Base-by-base conservation (phyloP, 2,797 vertebrate genomes). In the Strix occidentalis region DNA sequence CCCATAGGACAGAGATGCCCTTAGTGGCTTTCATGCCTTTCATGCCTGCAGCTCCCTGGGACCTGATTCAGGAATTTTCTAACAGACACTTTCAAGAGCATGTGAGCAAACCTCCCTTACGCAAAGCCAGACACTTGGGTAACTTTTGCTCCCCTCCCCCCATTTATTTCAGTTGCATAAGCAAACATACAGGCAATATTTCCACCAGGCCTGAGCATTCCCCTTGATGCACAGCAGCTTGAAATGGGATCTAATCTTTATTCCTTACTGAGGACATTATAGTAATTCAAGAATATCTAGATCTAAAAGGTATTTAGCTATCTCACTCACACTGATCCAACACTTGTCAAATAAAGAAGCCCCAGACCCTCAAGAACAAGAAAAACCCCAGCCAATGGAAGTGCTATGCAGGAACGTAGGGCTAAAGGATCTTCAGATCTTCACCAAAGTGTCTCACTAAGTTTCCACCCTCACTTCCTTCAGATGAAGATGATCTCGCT, bases 31-130 rank as follows among this genome's bases (percentile, higher is more conserved):
- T 95, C 95, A 75, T 96, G 87, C 87, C 82, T 96, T 64, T 84
- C 96, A 69, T 95, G 93, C 76, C 89, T 66, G 46, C 60, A 92
- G 87, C 56, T 87, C 83, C 76, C 86, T 76, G 86, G 95, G 93
- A 96, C 89, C 57, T 3, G 29, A 74, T 93, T 94, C 87, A 96
- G 92, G 96, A 97, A 97, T 97, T 91, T 92, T 88, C 92, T 86
- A 72, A 85, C 80, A 80, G 93, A 94, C 64, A 94, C 58, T 91
- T 93, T 78, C 71, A 92, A 48, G 48, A 94, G 77, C 90, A 77
- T 56, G 91, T 92, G 94, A 87, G 88, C 84, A 89, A 90, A 91
- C 57, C 76, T 84, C 71, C 63, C 48, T 83, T 56, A 37, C 84
- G 65, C 79, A 78, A 76, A 94, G 90, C 48, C 88, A 95, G 77